Evolutionary conservation across 2,888 invertebrate genomes (phyloP).

Genomic region (Melanotus villosus): DNA sequence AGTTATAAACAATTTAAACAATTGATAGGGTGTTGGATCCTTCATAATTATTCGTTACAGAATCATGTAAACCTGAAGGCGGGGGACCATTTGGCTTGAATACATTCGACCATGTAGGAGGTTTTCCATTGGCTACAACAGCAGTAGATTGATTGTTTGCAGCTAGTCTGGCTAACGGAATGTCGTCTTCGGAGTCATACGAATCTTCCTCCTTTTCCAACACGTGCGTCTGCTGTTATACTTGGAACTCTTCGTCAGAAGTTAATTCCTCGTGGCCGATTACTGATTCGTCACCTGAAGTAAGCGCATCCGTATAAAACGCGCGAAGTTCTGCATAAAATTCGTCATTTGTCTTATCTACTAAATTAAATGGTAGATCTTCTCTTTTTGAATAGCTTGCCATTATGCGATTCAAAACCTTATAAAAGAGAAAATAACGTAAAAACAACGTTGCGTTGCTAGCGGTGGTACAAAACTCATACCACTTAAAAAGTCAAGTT

Average conservation of each 20-base stretch:
- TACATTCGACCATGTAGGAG: not conserved
- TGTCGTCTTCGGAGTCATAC: not conserved
- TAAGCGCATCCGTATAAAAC: not conserved
- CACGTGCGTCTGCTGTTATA: not conserved
- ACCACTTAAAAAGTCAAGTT: too few relatives aligned
- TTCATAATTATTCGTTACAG: not conserved
- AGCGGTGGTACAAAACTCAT: too few relatives aligned
- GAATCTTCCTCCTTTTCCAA: not conserved
- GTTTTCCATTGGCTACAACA: not conserved
- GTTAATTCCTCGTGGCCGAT: not conserved
- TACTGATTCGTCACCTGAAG: not conserved
- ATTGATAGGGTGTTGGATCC: not conserved
- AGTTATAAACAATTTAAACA: not conserved
- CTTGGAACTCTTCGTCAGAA: too few relatives aligned
- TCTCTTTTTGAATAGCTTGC: too few relatives aligned
- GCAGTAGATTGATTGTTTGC: not conserved
- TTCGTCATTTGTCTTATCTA: not conserved
- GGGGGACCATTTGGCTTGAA: not conserved
- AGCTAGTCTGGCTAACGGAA: not conserved
- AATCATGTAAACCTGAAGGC: not conserved
- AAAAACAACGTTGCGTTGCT: too few relatives aligned
- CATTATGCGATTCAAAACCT: too few relatives aligned
- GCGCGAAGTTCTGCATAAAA: not conserved
- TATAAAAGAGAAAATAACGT: too few relatives aligned
- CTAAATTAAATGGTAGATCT: slow-evolving; percentile 5